Evolutionary conservation across 2,888 invertebrate genomes (phyloP), one percentile per base, ranked within the genome.

Genomic region (Dermolepida albohirtum): DNA sequence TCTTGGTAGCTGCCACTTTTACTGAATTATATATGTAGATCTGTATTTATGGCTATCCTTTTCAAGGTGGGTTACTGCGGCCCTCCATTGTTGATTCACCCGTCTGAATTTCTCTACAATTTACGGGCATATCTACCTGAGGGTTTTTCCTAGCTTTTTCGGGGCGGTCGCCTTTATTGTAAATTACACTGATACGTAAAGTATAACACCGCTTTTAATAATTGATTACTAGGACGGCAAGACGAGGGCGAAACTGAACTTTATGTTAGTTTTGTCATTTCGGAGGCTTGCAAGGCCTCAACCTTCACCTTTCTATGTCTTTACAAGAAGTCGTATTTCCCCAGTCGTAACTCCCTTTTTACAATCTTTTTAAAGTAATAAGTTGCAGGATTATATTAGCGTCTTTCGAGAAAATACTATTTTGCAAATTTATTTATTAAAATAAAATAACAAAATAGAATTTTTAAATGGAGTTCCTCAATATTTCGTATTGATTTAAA

Each of bases 1-100:
- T 47, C 14, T 14, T 14, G n/a, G 44, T 17, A 8, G 47, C 47
- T 43, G 43, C 43, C 43, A 43, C 43, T 43, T 14, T 43, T 43
- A 43, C 43, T 80, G 78, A 80, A 81, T 81, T 81, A 80, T 80
- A 80, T 75, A 80, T 80, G 78, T 75, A 75, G 72, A 72, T 74
- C 75, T 74, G 76, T 78, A 78, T 80, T 80, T 80, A 80, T 79
- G 72, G 77, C 74, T 27, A 34, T 47, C 49, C 47, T 47, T 47
- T 47, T 47, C 47, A 17, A 47, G 47, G 47, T 47, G 47, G 47
- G 47, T 14, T 17, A 14, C 10, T n/a, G 16, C 16, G 47, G 47
- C 14, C 47, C 14, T 8, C 47, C 47, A 47, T 47, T 47, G 47
- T 47, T 47, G 47, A 47, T 47, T 47, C 47, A 47, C 47, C 16